Evolutionary conservation across 2,888 invertebrate genomes (phyloP).

Genomic region (Lepidochrysops patricia): DNA sequence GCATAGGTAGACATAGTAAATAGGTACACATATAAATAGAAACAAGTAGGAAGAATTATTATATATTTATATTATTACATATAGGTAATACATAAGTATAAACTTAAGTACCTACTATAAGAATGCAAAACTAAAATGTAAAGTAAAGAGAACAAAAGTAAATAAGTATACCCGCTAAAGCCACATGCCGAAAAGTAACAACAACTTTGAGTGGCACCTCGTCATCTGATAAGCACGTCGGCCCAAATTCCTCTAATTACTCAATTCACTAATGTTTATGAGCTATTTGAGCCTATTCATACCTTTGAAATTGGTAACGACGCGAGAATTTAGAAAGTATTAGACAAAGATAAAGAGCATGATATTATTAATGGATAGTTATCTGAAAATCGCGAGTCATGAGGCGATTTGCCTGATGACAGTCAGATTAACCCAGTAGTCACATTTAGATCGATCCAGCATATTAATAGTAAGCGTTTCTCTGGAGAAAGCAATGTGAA

Average conservation of each 20-base stretch:
- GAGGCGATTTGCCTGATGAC: slow-evolving; percentile 6
- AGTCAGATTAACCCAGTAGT: slow-evolving; percentile 9
- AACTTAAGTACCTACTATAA: too few relatives aligned
- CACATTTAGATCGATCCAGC: slow-evolving; percentile 1
- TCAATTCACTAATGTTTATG: background rate
- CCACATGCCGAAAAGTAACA: background rate
- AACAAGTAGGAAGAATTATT: too few relatives aligned
- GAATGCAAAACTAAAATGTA: too few relatives aligned
- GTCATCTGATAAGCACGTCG: background rate
- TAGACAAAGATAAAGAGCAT: background rate
- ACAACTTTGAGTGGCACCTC: background rate
- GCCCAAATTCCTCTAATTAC: background rate
- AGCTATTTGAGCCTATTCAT: background rate
- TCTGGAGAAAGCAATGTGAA: slow-evolving; percentile 6
- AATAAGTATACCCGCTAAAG: too few relatives aligned
- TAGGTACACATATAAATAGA: too few relatives aligned
- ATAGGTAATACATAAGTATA: too few relatives aligned
- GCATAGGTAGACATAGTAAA: too few relatives aligned
- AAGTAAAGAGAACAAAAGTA: too few relatives aligned
- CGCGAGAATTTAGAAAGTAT: background rate
- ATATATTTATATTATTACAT: too few relatives aligned
- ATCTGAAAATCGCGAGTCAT: slow-evolving; percentile 1
- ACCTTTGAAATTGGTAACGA: background rate
- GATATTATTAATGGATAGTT: background rate
- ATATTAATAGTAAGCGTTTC: background rate